A percentile compares a stretch with the other conserved stretches of the same genome.
Evolutionary conservation across 2,113 vertebrate genomes (phyloP).

Genomic region (Misgurnus anguillicaudatus): DNA sequence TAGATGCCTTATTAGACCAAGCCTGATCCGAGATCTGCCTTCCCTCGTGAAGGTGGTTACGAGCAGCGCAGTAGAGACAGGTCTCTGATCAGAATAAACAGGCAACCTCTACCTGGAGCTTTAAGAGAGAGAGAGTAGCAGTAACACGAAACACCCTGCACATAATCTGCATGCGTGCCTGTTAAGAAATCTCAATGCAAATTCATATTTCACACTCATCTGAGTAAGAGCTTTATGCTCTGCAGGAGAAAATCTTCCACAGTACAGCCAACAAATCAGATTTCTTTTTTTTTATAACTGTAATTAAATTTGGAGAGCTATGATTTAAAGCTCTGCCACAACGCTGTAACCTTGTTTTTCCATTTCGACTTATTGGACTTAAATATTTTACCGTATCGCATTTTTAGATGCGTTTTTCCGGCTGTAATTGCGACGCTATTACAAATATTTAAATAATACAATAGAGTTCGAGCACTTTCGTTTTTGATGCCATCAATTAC

Average conservation of each 20-base stretch:
- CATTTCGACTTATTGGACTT: conserved; percentile 31
- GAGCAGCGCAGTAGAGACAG: not conserved
- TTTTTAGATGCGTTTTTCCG: conserved; percentile 52
- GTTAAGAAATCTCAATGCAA: conserved; percentile 27
- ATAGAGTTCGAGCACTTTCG: conserved; percentile 70
- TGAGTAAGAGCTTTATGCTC: conserved; percentile 34
- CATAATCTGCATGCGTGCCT: conserved; percentile 3
- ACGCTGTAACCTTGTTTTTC: conserved; percentile 4
- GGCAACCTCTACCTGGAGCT: not conserved
- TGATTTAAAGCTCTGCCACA: conserved; percentile 31
- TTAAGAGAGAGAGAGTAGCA: too few relatives aligned
- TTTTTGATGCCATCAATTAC: conserved; percentile 74
- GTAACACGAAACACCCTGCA: not conserved
- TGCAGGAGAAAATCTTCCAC: conserved; percentile 31
- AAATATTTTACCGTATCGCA: conserved; percentile 24
- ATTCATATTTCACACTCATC: conserved; percentile 26
- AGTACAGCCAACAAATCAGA: conserved; percentile 19
- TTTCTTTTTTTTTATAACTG: conserved; percentile 33
- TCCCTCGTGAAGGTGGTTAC: not conserved
- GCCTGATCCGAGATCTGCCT: conserved; percentile 34
- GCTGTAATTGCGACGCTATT: conserved; percentile 55
- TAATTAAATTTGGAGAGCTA: conserved; percentile 35
- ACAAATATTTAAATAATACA: conserved; percentile 67
- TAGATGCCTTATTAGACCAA: conserved; percentile 19
- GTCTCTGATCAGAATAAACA: conserved; percentile 1